Percentiles rank a stretch among this genome's conserved stretches.
phyloP scores from a whole-genome alignment of 1,140 invertebrate species.

The Drosophila tropicalis region DNA sequence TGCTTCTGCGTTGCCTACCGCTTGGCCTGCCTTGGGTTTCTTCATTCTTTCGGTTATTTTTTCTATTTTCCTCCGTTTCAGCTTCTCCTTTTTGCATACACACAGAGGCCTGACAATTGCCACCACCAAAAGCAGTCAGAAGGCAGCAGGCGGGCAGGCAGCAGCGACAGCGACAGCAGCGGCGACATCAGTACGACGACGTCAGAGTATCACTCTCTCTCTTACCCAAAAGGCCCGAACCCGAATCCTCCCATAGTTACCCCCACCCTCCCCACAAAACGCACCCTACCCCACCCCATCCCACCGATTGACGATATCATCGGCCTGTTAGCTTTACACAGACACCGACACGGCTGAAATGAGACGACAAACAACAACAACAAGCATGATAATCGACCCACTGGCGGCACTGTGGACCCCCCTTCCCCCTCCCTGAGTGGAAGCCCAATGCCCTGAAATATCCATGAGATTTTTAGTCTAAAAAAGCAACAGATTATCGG shows the following conservation, averaged over 20 bases:
- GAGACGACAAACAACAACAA: conserved; percentile 64
- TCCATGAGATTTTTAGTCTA: background rate
- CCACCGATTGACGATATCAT: conserved; percentile 44
- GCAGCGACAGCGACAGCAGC: conserved; percentile 24
- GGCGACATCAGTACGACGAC: conserved; percentile 5
- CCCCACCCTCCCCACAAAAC: conserved; percentile 3
- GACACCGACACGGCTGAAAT: conserved; percentile 59
- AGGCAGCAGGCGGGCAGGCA: background rate
- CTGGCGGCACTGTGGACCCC: conserved; percentile 71
- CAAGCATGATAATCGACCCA: conserved; percentile 76
- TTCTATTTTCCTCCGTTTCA: background rate
- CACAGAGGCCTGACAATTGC: conserved; percentile 63
- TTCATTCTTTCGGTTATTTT: conserved; percentile 31
- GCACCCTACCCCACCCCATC: conserved; percentile 20
- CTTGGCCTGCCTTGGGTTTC: conserved; percentile 29
- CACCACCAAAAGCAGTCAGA: conserved; percentile 59
- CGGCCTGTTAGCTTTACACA: conserved; percentile 63
- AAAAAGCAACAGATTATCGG: conserved; percentile 20
- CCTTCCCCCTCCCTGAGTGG: background rate
- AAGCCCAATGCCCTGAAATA: conserved; percentile 31
- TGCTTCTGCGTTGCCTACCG: conserved; percentile 5
- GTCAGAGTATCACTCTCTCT: conserved; percentile 14
- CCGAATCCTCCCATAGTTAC: conserved; percentile 25
- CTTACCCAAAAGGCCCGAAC: conserved; percentile 34
- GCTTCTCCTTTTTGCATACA: conserved; percentile 43